Evolutionary conservation across 2,797 vertebrate genomes (phyloP).

Genomic region (Chelidonichthys spinosus): DNA sequence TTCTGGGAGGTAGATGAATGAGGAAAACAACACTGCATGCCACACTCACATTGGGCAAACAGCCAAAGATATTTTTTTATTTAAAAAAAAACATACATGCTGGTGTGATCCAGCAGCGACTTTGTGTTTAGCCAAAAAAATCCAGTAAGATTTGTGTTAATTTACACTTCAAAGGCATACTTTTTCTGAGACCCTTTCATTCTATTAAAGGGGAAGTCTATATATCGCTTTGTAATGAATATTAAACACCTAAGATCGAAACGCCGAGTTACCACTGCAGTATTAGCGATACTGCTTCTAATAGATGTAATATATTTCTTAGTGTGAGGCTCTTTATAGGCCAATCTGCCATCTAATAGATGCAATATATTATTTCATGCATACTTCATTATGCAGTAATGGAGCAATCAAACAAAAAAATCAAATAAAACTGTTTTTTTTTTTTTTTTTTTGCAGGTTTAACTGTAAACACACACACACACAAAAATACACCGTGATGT

Average conservation of each 20-base stretch:
- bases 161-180: conserved; percentile 24
- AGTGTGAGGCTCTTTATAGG: conserved; percentile 20
- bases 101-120: background rate
- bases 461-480: conserved; percentile 21
- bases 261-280: conserved; percentile 11
- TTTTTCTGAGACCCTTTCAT: background rate
- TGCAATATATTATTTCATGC: conserved; percentile 39
- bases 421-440: conserved; percentile 12
- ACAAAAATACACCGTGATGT: background rate
- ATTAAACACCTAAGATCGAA: conserved; percentile 31
- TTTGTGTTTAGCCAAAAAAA: conserved; percentile 1
- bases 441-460: conserved; percentile 11
- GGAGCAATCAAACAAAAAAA: conserved; percentile 31
- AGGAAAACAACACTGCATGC: conserved; percentile 53
- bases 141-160: conserved; percentile 12
- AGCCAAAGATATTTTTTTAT: conserved; percentile 34
- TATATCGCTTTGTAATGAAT: conserved; percentile 24
- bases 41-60: conserved; percentile 25
- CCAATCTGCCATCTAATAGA: conserved; percentile 44
- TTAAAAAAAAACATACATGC: background rate
- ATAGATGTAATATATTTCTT: conserved; percentile 35
- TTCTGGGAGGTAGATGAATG: conserved; percentile 57
- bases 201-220: conserved; percentile 10
- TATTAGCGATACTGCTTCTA: conserved; percentile 9
- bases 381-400: conserved; percentile 37